Evolutionary conservation across 2,113 vertebrate species (phyloP).

Genomic region (Varanus komodoensis): DNA sequence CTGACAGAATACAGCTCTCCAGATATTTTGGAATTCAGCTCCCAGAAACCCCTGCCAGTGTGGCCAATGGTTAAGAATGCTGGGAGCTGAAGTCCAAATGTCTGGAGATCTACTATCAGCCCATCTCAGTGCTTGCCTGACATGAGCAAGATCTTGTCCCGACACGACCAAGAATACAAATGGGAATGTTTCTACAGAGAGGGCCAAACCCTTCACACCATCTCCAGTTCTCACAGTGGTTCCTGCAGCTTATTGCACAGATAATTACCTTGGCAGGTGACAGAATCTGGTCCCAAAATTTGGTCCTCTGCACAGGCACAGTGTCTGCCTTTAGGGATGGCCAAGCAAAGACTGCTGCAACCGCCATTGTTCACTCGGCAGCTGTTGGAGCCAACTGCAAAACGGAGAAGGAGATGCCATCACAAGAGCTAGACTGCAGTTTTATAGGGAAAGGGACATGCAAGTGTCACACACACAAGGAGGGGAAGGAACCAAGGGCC

Average conservation of each 20-base stretch:
- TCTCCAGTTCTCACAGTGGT: too few relatives aligned
- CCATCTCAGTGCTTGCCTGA: too few relatives aligned
- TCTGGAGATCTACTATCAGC: too few relatives aligned
- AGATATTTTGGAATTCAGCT: too few relatives aligned
- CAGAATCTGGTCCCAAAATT: slow-evolving; percentile 82
- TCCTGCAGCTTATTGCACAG: not conserved
- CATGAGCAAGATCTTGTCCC: not conserved
- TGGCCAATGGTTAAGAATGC: too few relatives aligned
- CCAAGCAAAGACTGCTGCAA: slow-evolving; percentile 95
- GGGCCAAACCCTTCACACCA: not conserved
- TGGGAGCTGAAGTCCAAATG: not conserved
- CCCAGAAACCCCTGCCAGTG: too few relatives aligned
- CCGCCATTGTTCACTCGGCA: slow-evolving; percentile 93
- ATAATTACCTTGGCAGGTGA: slow-evolving; percentile 91
- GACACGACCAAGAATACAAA: not conserved
- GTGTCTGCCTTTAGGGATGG: slow-evolving; percentile 85
- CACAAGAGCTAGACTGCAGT: not conserved
- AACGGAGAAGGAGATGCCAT: not conserved
- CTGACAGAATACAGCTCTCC: too few relatives aligned
- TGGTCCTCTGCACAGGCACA: slow-evolving; percentile 96
- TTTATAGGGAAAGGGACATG: too few relatives aligned
- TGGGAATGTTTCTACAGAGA: not conserved
- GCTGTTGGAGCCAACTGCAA: slow-evolving; percentile 85
- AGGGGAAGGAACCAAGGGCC: not conserved
- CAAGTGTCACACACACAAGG: not conserved